Evolutionary conservation across 2,888 invertebrate species (phyloP), one percentile per base, ranked within the genome.

Genomic region (Anoplius nigerrimus): DNA sequence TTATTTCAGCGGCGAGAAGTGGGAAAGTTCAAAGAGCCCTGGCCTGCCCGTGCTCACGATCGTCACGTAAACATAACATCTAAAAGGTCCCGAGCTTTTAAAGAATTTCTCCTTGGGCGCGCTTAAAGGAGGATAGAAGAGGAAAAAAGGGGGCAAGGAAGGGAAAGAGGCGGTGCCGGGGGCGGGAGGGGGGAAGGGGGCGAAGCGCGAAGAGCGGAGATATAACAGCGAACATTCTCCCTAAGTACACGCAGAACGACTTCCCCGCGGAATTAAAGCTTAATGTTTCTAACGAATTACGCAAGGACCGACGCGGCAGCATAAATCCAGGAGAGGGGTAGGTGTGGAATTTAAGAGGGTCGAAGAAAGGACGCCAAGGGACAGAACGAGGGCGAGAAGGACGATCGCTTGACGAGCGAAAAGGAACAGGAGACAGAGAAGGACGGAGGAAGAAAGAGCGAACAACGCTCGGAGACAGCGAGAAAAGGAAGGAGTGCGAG

Each of bases 241-340:
- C 34, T 34, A 42, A 42, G 8, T 62, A n/a, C 42, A 62, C 42
- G 62, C 59, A 61, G 62, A 20, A 58, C 42, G 62, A 57, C 67
- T 68, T 70, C 62, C 58, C 64, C 54, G 63, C 58, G 67, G 66
- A 74, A 76, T 76, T 74, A 69, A 62, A 70, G 70, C 64, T 78
- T 77, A 72, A 77, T 68, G 72, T 75, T 66, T 70, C 66, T 62
- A 60, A 72, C 62, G 64, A 76, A 69, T 74, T 65, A 62, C 65
- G 59, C 59, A 8, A 18, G 48, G 76, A 64, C 67, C 54, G 72
- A 59, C 62, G 61, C 42, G 42, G 52, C 22, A 22, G 45, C 72
- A 71, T 75, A 71, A 78, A 75, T 71, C 64, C 68, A 58, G 56
- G 52, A 60, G 46, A 8, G 34, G 61, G 61, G 52, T 65, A 64